Base-by-base conservation (phyloP, 2,113 vertebrate species). In the Chloropsis hardwickii region DNA sequence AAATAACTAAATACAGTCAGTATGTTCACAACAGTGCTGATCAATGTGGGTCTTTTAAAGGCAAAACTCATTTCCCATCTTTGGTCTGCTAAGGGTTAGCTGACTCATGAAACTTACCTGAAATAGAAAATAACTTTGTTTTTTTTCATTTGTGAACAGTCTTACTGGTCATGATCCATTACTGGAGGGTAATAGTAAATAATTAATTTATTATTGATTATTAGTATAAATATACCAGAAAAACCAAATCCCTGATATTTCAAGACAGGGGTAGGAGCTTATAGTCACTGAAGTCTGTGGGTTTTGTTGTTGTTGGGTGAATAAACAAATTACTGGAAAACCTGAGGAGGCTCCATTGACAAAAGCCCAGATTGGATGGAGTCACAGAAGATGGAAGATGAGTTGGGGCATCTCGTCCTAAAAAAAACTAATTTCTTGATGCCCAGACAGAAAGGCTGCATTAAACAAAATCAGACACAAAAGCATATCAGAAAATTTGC, bases 1-100 rank as follows among this genome's bases (percentile, higher is more conserved):
- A 94, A 97, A 95, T 88, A 94, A 73, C 71, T 58, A 88, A 96
- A 87, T 76, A 90, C 53, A 94, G 80, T 85, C 53, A 94, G 80
- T 85, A 48, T 28, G 62, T 53, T 90, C 77, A 90, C 83, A 95
- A 72, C 57, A 85, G 48, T 81, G 83, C 58, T 90, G 94, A 96
- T 97, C 91, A 74, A 61, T 88, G 50, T 54, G 39, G 47, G 48
- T 40, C n/a, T 72, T 86, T 50, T 53, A 90, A 93, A 92, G n/a
- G 23, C 50, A 87, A 97, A 93, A 79, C 64, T 87, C 16, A 71
- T 87, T 80, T 86, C 39, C 65, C 40, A 79, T 50, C 27, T 85
- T 77, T 74, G n/a, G 60, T 74, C 33, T 94, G 28, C 27, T 57
- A 50, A 42, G 31, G 31, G 53, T 82, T 86, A 82, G 42, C 44